These are phyloP conservation scores for Bufo bufo DNA, from an alignment of 2,113 vertebrate genomes.

Conservation along the genomic window DNA sequence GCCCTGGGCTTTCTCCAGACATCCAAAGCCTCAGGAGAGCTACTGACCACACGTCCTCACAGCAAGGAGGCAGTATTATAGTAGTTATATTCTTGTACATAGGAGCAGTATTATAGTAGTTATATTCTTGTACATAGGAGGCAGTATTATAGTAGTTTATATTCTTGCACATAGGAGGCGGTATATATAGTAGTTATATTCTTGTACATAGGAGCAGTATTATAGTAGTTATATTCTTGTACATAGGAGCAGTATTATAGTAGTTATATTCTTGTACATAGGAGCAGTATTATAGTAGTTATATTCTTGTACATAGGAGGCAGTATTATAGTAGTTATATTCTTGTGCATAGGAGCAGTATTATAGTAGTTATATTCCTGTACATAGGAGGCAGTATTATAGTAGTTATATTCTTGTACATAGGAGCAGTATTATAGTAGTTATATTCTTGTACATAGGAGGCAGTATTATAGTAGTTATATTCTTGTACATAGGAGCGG, in stretches of 20 bases:
- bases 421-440: no score
- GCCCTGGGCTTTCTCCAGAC: no score
- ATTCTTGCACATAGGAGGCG: not conserved
- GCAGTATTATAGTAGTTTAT: not conserved
- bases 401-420: no score
- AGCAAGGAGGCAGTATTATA: not conserved
- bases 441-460: no score
- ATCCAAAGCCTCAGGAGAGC: no score
- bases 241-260: not conserved
- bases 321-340: not conserved
- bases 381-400: no score
- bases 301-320: not conserved
- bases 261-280: constrained; percentile 1
- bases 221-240: constrained; percentile 3
- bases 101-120: not conserved
- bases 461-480: no score
- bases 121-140: not conserved
- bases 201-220: not conserved
- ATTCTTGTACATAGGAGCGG: no score
- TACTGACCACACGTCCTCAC: no score
- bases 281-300: constrained; percentile 6
- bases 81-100: not conserved
- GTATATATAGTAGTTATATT: constrained; percentile 1
- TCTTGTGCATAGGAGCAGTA: not conserved
- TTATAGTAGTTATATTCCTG: no score